A percentile compares a stretch with the other conserved stretches of the same genome.
These are phyloP conservation scores for Parambassis ranga DNA, from an alignment of 2,797 vertebrate genomes.

Conservation along the genomic window DNA sequence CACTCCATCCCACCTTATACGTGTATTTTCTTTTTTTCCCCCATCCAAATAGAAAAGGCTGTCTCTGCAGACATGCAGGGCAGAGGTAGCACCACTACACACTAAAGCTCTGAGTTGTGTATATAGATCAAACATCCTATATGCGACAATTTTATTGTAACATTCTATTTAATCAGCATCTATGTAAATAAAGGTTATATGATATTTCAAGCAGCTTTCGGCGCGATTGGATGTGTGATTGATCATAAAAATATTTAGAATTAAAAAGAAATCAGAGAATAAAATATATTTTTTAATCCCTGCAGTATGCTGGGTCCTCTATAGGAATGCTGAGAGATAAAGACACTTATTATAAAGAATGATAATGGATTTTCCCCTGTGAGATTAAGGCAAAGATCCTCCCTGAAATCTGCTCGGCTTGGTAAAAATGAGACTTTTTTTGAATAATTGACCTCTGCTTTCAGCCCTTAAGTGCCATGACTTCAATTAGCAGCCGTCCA, in stretches of 20 bases:
- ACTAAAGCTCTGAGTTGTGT: constrained; percentile 72
- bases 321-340: constrained; percentile 3
- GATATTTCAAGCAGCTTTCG: constrained; percentile 77
- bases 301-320: not conserved
- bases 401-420: constrained; percentile 8
- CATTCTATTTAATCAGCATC: constrained; percentile 88
- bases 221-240: constrained; percentile 50
- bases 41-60: constrained; percentile 5
- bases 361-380: not conserved
- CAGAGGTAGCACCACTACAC: constrained; percentile 28
- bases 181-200: constrained; percentile 88
- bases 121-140: constrained; percentile 80
- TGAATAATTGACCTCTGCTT: constrained; percentile 57
- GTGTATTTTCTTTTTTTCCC: not conserved
- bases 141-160: constrained; percentile 84
- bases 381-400: not conserved
- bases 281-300: too few species aligned
- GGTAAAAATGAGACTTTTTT: constrained; percentile 31
- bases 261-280: not conserved
- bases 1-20: constrained; percentile 27
- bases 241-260: constrained; percentile 3
- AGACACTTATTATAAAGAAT: not conserved
- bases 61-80: constrained; percentile 45
- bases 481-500: constrained; percentile 80
- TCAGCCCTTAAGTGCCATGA: constrained; percentile 57